Base-by-base conservation (phyloP, 2,888 invertebrate genomes). In the Idaea biselata region DNA sequence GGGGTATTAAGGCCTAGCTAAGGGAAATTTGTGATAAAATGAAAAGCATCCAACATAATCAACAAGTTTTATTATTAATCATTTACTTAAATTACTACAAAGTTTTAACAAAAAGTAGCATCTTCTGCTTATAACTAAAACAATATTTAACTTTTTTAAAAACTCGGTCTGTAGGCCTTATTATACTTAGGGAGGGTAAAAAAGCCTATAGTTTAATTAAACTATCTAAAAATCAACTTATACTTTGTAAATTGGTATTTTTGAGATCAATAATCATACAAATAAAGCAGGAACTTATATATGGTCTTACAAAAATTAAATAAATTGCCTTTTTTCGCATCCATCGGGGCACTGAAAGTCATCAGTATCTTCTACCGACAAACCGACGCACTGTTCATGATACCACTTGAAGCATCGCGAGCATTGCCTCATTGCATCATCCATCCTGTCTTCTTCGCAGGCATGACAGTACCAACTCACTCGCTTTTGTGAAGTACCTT, bases 151-250 rank as follows among this genome's bases (percentile, higher is more conserved):
- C 60, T 18, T 64, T 64, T 66, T 62, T 59, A 14, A 53, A 64
- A 64, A 66, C 60, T 0, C 44, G 11, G 31, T 62, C 44, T 55
- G 25, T 66, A 66, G 62, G 63, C 63, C 60, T 67, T 65, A 65
- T 67, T 67, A 60, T 62, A 65, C 33, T 63, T 60, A 18, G 54
- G 63, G 61, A 67, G 58, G 60, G 44, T 66, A 63, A 63, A 60
- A 60, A 66, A 58, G 67, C 64, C 64, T 63, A 60, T 17, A 56
- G 11, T 61, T 64, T 58, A 60, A 67, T 64, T 58, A 60, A 67
- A 58, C 53, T 63, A 64, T 55, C 32, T 1, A 62, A 64, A 64
- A 67, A 67, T 56, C 58, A 58, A 61, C 55, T 54, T 57, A 60
- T 0, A 54, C 59, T 53, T 0, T 16, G 17, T 58, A 60, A 55